Evolutionary conservation across 2,113 vertebrate species (phyloP), one percentile per base, ranked within the genome.

Genomic region (Melierax canorus): DNA sequence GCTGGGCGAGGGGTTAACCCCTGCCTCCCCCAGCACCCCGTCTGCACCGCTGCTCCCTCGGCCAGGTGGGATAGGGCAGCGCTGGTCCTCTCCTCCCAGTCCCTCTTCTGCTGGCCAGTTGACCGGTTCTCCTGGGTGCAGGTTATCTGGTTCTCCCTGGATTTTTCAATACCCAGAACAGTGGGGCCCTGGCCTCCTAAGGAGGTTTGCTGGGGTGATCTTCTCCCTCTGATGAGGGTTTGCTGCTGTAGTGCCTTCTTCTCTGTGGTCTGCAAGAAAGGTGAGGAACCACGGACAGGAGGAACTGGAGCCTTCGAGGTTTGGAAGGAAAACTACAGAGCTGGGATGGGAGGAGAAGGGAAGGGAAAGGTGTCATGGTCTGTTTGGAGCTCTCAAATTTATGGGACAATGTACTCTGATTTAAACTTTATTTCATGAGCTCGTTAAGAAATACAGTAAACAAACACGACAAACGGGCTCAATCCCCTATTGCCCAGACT

Each of bases 171-270:
- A 19, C 39, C 26, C 11, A 9, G 56, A n/a, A 60, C 73, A 24
- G 15, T 1, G 13, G 30, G 29, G 7, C 12, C 36, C 34, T 0
- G 1, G 34, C 1, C 13, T 53, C n/a, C 50, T 0, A 0, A 23
- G 39, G 27, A 46, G 22, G 7, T 36, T 68, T 55, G 13, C 11
- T 20, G 36, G 69, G 20, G 22, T 55, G 62, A 58, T 39, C 8
- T 39, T 71, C 19, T 51, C 23, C 2, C 6, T 16, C 20, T 20
- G 21, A 58, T 1, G 20, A 53, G 13, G 62, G 23, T 62, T 74
- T 88, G 53, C n/a, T 38, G 38, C 41, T 38, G 32, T 11, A 26
- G 58, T 46, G 15, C 14, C 36, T 16, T 81, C 48, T 66, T 39
- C 45, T 63, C 16, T 48, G 68, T 56, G 63, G 27, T 48, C 53